phyloP scores from a whole-genome alignment of 2,113 vertebrate species.

The Eonycteris spelaea region DNA sequence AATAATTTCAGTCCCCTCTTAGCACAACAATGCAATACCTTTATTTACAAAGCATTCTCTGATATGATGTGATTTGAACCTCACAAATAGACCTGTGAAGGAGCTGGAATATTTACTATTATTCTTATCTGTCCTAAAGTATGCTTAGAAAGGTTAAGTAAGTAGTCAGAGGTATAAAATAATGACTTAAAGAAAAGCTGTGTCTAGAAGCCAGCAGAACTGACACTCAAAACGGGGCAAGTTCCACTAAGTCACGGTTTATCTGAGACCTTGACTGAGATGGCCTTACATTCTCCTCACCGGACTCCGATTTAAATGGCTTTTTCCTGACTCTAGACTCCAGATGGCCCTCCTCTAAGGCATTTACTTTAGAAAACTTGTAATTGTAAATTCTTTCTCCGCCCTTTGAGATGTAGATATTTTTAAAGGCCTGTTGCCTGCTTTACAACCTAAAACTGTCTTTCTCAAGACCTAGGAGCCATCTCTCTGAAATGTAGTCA shows the following conservation, averaged over 20 bases:
- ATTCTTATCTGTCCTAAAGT: not conserved
- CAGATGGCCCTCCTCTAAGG: not conserved
- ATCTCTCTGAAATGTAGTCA: not conserved
- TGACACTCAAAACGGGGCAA: not conserved
- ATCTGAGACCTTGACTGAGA: not conserved
- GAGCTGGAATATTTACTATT: not conserved
- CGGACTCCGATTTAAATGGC: not conserved
- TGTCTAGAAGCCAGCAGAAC: not conserved
- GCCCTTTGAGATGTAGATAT: not conserved
- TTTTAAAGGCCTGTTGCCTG: not conserved
- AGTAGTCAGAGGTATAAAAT: not conserved
- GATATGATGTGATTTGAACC: not conserved
- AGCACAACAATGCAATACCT: not conserved
- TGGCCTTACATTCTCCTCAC: not conserved
- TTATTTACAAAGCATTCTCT: not conserved
- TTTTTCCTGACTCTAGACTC: not conserved
- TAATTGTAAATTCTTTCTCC: not conserved
- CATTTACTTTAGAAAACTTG: not conserved
- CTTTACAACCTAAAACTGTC: not conserved
- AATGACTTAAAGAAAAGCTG: not conserved
- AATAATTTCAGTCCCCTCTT: not conserved
- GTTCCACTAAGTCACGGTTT: not conserved
- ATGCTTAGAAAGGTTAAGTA: not conserved
- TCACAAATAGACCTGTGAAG: not conserved
- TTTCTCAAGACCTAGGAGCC: not conserved